phyloP scores from a whole-genome alignment of 1,140 invertebrate genomes.

The Drosophila tristis region DNA sequence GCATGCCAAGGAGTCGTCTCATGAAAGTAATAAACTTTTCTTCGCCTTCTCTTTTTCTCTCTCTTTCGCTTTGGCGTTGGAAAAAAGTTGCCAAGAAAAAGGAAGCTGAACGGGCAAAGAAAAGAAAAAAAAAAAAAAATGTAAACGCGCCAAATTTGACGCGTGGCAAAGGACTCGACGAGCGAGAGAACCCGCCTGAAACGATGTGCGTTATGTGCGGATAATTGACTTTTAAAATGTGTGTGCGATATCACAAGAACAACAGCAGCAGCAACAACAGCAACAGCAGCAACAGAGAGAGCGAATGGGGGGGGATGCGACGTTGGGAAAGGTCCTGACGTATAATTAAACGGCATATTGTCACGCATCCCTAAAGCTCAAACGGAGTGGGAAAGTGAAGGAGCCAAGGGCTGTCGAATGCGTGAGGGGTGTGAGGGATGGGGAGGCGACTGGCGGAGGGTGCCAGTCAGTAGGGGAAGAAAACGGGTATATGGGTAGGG shows the following conservation, averaged over 20 bases:
- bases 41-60: slow-evolving; percentile 28
- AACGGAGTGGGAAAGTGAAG: slow-evolving; percentile 22
- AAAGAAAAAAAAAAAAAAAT: slow-evolving; percentile 26
- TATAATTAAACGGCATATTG: slow-evolving; percentile 83
- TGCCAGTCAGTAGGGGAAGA: not conserved
- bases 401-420: not conserved
- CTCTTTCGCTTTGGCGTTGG: not conserved
- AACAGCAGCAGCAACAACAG: slow-evolving; percentile 42
- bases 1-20: slow-evolving; percentile 58
- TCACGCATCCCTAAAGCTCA: slow-evolving; percentile 68
- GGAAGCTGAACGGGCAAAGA: slow-evolving; percentile 31
- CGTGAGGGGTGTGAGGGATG: not conserved
- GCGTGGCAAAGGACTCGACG: slow-evolving; percentile 63
- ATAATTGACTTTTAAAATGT: slow-evolving; percentile 83
- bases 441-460: not conserved
- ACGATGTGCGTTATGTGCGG: slow-evolving; percentile 81
- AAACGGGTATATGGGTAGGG: not conserved
- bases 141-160: slow-evolving; percentile 72
- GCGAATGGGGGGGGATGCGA: not conserved
- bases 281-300: slow-evolving; percentile 3
- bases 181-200: slow-evolving; percentile 34
- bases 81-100: slow-evolving; percentile 27
- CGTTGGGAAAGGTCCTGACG: slow-evolving; percentile 59
- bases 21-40: slow-evolving; percentile 77
- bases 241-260: slow-evolving; percentile 74